Base-by-base conservation (phyloP, 2,888 invertebrate species). In the Stratiomys singularior region DNA sequence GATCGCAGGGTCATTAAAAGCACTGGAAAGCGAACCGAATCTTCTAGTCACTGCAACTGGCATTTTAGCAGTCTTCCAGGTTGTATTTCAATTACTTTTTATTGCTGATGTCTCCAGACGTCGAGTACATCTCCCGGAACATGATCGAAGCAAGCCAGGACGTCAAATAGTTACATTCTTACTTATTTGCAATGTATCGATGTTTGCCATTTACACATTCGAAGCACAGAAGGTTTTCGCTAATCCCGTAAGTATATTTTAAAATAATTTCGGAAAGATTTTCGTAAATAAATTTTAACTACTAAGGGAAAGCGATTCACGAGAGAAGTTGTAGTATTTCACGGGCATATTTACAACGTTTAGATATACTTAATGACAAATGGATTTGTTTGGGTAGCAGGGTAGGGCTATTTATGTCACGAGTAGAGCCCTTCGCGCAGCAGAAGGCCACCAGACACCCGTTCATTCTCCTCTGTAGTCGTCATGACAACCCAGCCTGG, bases 181-280 rank as follows among this genome's bases (percentile, higher is more conserved):
- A 80, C 91, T 98, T 79, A 96, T 98, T 85, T 96, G 96, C 88
- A 98, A 98, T 88, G 93, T 98, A 82, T 96, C 97, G 83, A 95
- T 98, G 94, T 98, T 97, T 94, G 93, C 96, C 81, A 95, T 97
- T 84, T 96, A 96, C 88, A 97, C 97, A 56, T 96, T 98, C 85
- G 97, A 97, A 88, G 95, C 94, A 82, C 96, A 96, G 88, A 96
- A 97, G 88, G 96, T 97, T 80, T 92, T 94, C 83, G 95, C 95
- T 82, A 96, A 97, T 88, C 97, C 97, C 81, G 95, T 94, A 86
- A 88, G 89, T 88, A 83, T 82, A 82, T 37, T 83, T n/a, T n/a
- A n/a, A n/a, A n/a, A n/a, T n/a, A n/a, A n/a, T n/a, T n/a, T n/a
- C n/a, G n/a, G n/a, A n/a, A n/a, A n/a, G n/a, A n/a, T n/a, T n/a